A percentile compares a stretch with the other conserved stretches of the same genome.
Conservation (phyloP, 2,797 vertebrate species). For the Amblyopsis hoosieri region DNA sequence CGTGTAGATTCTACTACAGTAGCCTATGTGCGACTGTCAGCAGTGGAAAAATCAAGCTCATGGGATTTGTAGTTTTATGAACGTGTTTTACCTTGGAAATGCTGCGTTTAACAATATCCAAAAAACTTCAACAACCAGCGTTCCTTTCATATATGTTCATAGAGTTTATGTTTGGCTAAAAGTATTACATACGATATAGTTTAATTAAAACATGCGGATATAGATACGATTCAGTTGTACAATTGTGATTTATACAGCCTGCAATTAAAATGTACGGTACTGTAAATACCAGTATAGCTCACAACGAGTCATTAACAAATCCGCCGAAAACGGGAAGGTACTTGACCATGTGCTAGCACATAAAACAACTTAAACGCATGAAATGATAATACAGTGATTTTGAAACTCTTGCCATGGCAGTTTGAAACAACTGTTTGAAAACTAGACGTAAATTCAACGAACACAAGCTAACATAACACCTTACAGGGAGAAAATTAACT, state of each 20-base stretch:
- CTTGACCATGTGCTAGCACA: conserved; percentile 16
- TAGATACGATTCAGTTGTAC: neutral
- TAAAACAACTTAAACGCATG: neutral
- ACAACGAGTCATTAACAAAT: neutral
- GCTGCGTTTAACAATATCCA: accelerated
- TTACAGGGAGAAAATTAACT: neutral
- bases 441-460: too few species aligned
- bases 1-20: conserved; percentile 54
- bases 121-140: conserved; percentile 74
- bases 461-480: conserved; percentile 5
- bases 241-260: neutral
- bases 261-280: neutral
- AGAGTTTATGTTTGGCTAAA: neutral
- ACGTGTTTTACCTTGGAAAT: accelerated
- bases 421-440: too few species aligned
- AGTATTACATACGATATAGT: conserved; percentile 5
- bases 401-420: too few species aligned
- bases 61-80: conserved; percentile 59
- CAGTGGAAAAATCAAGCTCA: conserved; percentile 33
- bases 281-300: neutral
- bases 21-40: conserved; percentile 56
- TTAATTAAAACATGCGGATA: conserved; percentile 39
- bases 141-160: neutral
- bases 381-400: too few species aligned
- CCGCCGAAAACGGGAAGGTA: neutral